Conservation (phyloP, 2,888 invertebrate species). For the Spilarctia lutea region DNA sequence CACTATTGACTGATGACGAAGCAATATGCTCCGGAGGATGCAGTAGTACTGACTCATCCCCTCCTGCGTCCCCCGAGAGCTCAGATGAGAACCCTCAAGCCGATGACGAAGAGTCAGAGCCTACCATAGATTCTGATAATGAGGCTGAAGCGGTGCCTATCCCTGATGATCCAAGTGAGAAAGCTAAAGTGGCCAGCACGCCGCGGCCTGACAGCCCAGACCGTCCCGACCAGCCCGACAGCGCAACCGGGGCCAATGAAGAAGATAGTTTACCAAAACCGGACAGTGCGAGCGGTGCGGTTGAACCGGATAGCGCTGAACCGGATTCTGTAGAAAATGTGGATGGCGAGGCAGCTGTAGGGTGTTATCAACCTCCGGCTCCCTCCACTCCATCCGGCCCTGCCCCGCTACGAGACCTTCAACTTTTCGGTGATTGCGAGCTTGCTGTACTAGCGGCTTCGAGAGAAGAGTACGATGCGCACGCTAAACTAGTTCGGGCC, state of each 20-base stretch:
- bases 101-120: conserved; percentile 11
- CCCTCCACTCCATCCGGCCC: conserved; percentile 43
- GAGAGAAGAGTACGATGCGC: conserved; percentile 72
- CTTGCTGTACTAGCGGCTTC: conserved; percentile 76
- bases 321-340: conserved; percentile 14
- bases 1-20: conserved; percentile 79
- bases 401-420: conserved; percentile 69
- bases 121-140: conserved; percentile 22
- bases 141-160: conserved; percentile 21
- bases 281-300: conserved; percentile 2
- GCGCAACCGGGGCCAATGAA: conserved; percentile 14
- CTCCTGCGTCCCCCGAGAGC: conserved; percentile 25
- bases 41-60: conserved; percentile 55
- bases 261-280: neutral
- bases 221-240: conserved; percentile 30
- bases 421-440: conserved; percentile 79
- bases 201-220: conserved; percentile 19
- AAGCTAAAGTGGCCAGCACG: neutral
- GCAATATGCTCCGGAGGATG: conserved; percentile 65
- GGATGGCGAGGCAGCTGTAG: neutral
- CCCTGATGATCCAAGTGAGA: conserved; percentile 19
- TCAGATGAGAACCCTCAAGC: conserved; percentile 12
- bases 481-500: conserved; percentile 74
- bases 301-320: conserved; percentile 21
- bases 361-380: neutral